Conservation (phyloP, 2,888 invertebrate genomes). For the Zygaena filipendulae region DNA sequence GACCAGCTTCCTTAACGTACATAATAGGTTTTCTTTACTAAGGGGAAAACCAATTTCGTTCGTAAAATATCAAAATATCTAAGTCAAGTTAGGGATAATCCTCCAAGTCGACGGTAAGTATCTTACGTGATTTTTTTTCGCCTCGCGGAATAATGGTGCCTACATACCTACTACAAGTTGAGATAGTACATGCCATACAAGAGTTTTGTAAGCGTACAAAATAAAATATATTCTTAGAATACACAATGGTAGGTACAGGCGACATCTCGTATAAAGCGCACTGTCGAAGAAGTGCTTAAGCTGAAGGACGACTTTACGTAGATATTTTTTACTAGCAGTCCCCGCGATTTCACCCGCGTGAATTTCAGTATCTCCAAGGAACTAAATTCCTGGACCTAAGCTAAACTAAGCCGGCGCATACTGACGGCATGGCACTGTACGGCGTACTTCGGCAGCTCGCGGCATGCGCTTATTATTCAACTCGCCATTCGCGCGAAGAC, state of each 20-base stretch:
- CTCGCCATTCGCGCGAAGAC: too few species aligned
- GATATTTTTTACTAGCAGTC: too few species aligned
- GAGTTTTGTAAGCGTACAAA: too few species aligned
- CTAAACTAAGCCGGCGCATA: not conserved
- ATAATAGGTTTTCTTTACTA: conserved; percentile 49
- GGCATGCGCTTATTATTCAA: too few species aligned
- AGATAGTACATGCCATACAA: too few species aligned
- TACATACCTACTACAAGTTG: too few species aligned
- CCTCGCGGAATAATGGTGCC: too few species aligned
- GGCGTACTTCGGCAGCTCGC: not conserved
- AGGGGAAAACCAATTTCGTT: conserved; percentile 49
- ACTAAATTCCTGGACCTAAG: not conserved
- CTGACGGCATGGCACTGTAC: not conserved
- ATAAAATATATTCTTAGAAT: too few species aligned
- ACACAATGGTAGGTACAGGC: too few species aligned
- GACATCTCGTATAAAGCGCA: too few species aligned
- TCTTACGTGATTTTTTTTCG: conserved; percentile 37
- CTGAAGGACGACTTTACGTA: conserved; percentile 14
- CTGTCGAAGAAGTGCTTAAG: too few species aligned
- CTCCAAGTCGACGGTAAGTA: conserved; percentile 35
- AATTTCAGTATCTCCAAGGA: conserved; percentile 1
- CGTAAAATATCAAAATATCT: conserved; percentile 52
- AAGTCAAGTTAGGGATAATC: conserved; percentile 49
- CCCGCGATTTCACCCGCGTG: too few species aligned
- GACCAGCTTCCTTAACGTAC: conserved; percentile 29